These are phyloP conservation scores for Mythimna pallens DNA, from an alignment of 2,888 invertebrate species.

Conservation along the genomic window DNA sequence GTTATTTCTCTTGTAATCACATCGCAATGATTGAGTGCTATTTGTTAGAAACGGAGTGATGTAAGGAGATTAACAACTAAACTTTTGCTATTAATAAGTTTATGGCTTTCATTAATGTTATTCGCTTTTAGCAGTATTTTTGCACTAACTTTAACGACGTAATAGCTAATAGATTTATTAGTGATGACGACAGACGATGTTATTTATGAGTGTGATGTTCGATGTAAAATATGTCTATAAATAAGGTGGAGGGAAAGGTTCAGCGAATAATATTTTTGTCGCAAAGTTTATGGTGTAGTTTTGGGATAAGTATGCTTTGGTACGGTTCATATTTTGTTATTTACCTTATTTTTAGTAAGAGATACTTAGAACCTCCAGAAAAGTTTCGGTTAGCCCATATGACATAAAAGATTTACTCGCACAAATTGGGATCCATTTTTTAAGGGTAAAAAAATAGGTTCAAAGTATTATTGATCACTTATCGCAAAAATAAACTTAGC, in stretches of 20 bases:
- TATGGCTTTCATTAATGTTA: conserved; percentile 57
- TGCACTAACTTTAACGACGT: conserved; percentile 49
- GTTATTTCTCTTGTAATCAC: conserved; percentile 58
- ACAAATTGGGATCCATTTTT: too few species aligned
- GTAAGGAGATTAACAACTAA: conserved; percentile 57
- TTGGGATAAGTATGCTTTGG: neutral
- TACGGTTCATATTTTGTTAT: neutral
- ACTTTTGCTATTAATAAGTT: conserved; percentile 63
- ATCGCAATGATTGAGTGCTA: conserved; percentile 53
- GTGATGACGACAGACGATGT: conserved; percentile 42
- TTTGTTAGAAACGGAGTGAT: conserved; percentile 52
- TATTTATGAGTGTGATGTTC: conserved; percentile 54
- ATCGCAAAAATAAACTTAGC: too few species aligned
- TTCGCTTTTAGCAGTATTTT: conserved; percentile 60
- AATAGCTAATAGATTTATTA: conserved; percentile 62
- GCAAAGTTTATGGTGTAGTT: conserved; percentile 15
- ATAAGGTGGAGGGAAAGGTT: conserved; percentile 35
- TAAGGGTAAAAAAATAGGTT: too few species aligned
- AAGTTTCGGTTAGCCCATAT: neutral
- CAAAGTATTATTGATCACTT: too few species aligned
- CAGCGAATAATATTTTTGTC: conserved; percentile 51
- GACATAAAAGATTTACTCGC: too few species aligned
- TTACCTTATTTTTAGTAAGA: neutral
- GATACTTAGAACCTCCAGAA: neutral
- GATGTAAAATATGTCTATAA: conserved; percentile 58